Conservation (phyloP, 2,113 vertebrate species). For the Malaclemys terrapin region DNA sequence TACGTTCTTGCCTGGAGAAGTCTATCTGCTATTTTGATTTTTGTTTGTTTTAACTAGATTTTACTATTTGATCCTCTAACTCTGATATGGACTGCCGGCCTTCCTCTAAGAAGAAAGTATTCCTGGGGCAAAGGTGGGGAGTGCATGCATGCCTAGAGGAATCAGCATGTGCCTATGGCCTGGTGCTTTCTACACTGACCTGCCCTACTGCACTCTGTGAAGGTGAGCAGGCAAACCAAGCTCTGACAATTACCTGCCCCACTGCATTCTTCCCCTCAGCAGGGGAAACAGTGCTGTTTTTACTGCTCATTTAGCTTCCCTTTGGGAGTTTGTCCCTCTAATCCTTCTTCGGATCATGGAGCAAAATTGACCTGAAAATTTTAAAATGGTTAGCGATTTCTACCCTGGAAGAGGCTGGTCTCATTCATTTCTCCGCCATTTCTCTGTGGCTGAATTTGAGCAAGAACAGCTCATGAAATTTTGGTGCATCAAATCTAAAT, state of each 20-base stretch:
- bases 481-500: not conserved
- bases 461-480: not conserved
- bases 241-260: not conserved
- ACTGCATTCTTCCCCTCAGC: not conserved
- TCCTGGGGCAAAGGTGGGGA: not conserved
- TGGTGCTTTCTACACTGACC: fast-evolving
- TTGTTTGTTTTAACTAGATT: not conserved
- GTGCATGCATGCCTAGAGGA: not conserved
- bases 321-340: not conserved
- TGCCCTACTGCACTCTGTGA: not conserved
- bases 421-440: not conserved
- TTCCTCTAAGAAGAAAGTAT: not conserved
- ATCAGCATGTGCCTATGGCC: not conserved
- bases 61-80: not conserved
- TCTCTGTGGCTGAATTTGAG: not conserved
- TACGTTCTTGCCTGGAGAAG: no score
- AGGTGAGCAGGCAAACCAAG: not conserved
- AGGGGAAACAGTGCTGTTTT: not conserved
- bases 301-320: not conserved
- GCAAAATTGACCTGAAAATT: not conserved
- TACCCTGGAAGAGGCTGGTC: not conserved
- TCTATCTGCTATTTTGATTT: not conserved
- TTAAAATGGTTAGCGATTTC: not conserved
- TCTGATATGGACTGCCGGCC: not conserved
- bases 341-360: not conserved